Evolutionary conservation across 1,140 invertebrate genomes (phyloP), one percentile per base, ranked within the genome.

Genomic region (Phymastichus coffea): DNA sequence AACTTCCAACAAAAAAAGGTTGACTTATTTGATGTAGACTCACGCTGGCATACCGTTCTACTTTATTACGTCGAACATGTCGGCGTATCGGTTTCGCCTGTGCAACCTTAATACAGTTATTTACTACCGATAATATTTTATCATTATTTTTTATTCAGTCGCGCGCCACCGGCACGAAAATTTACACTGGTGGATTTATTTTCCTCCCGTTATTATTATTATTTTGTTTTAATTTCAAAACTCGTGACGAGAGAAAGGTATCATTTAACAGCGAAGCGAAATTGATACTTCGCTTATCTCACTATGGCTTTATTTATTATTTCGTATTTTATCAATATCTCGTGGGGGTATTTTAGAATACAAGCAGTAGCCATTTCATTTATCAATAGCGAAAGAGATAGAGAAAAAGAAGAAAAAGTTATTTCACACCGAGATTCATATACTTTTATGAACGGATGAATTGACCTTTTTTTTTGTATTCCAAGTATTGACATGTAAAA

Each of bases 101-200:
- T 33, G 12, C 22, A 17, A 28, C 43, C 23, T 51, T 51, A 58
- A 63, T 51, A 38, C 48, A 15, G 48, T 51, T 51, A 60, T 46
- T 38, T 52, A 44, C 26, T 20, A 30, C 3, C 35, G 48, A 51
- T 33, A 49, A 48, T 48, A 57, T 48, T 48, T 48, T 48, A 57
- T 41, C 33, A 22, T 26, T 47, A 56, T 25, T 37, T 56, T 26
- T 47, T 35, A 33, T 26, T 17, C 17, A 19, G 12, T 6, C 25
- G 10, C 46, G 4, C 25, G 4, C 17, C 2, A 15, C 38, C 6
- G n/a, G 1, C 26, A 17, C 9, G 46, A 28, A 17, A 19, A 19
- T 53, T 53, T 41, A 22, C 17, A 43, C 40, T 37, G 47, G 44
- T 43, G 53, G 20, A n/a, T 37, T 46, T 56, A 44, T 30, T 44